Percentiles rank a stretch among this genome's conserved stretches.
Conservation (phyloP, 2,797 vertebrate genomes). For the Sebastes reedi region DNA sequence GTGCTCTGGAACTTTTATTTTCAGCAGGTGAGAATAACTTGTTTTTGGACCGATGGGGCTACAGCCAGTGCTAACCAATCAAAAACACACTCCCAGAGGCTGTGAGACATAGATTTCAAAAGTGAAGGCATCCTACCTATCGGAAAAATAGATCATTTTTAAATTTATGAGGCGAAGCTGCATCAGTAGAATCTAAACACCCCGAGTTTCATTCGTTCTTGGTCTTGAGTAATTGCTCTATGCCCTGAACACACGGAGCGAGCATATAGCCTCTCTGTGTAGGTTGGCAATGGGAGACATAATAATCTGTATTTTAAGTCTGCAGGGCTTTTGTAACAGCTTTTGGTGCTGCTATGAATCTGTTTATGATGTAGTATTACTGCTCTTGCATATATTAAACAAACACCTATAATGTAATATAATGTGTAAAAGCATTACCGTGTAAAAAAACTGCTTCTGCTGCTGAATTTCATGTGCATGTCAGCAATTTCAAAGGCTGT, state of each 20-base stretch:
- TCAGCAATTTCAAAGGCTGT: not conserved
- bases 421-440: not conserved
- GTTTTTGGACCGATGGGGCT: not conserved
- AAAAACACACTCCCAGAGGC: not conserved
- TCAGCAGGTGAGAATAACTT: not conserved
- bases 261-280: not conserved
- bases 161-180: not conserved
- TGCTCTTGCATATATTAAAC: not conserved
- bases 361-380: not conserved
- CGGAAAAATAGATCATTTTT: not conserved
- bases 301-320: slow-evolving; percentile 14
- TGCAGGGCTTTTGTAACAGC: slow-evolving; percentile 8
- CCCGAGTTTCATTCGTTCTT: not conserved
- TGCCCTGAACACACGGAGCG: not conserved
- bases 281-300: not conserved
- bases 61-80: not conserved
- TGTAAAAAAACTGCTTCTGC: not conserved
- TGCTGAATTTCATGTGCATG: not conserved
- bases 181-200: not conserved
- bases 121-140: not conserved
- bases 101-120: not conserved
- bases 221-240: not conserved
- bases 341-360: not conserved
- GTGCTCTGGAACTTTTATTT: not conserved
- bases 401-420: not conserved